A percentile compares a stretch with the other conserved stretches of the same genome.
These are phyloP conservation scores for Cetonia aurata DNA, from an alignment of 2,888 invertebrate genomes.

Conservation along the genomic window DNA sequence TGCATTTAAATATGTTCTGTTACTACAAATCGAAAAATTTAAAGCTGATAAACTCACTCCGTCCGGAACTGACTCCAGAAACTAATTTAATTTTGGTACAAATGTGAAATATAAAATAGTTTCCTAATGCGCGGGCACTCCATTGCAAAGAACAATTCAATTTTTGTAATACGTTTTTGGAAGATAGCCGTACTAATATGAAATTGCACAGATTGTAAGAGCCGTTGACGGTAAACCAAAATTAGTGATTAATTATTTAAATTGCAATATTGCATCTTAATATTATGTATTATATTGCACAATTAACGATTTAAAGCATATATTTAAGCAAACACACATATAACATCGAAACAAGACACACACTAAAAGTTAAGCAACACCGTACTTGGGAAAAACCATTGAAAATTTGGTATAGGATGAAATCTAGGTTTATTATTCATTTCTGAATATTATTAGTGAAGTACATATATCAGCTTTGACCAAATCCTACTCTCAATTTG, in stretches of 20 bases:
- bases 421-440: no score
- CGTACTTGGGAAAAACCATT: no score
- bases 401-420: no score
- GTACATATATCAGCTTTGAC: no score
- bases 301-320: no score
- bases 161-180: background rate
- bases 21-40: slow-evolving; percentile 33
- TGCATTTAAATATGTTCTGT: slow-evolving; percentile 29
- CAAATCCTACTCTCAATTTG: no score
- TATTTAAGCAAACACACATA: no score
- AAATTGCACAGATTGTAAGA: background rate
- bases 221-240: background rate
- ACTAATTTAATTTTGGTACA: slow-evolving; percentile 30
- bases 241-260: background rate
- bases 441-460: no score
- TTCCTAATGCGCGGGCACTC: background rate
- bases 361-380: no score
- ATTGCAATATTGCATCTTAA: background rate
- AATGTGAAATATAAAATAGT: slow-evolving; percentile 25
- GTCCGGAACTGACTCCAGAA: slow-evolving; percentile 6
- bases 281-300: background rate
- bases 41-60: slow-evolving; percentile 18
- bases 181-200: background rate
- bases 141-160: background rate
- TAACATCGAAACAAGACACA: no score